Percentiles rank a stretch among this genome's conserved stretches.
These are phyloP conservation scores for Phenganax stokvisi DNA, from an alignment of 92 coral and sea anemone species.

Conservation along the genomic window DNA sequence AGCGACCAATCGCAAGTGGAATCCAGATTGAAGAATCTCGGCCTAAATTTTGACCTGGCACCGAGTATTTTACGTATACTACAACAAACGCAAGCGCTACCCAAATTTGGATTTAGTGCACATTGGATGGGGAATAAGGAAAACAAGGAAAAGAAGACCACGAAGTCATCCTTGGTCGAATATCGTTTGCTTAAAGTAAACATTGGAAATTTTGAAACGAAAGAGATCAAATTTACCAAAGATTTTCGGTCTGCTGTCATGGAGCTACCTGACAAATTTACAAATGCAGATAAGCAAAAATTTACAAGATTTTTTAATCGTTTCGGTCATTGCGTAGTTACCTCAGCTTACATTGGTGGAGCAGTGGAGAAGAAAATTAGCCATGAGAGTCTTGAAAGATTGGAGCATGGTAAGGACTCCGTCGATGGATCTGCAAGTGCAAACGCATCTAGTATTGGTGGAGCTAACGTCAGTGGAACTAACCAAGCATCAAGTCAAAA, in stretches of 20 bases:
- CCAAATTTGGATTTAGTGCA: neutral
- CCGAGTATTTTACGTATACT: neutral
- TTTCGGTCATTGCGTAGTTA: slow-evolving; percentile 22
- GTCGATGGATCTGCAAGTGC: neutral
- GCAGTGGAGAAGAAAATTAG: slow-evolving; percentile 15
- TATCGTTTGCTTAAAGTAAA: slow-evolving; percentile 14
- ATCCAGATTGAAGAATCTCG: slow-evolving; percentile 1
- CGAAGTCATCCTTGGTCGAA: neutral
- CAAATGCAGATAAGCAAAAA: neutral
- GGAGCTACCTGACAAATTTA: slow-evolving; percentile 6
- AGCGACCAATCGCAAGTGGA: neutral
- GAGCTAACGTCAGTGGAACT: neutral
- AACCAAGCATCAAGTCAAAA: neutral
- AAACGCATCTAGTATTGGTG: neutral
- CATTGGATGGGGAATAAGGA: neutral
- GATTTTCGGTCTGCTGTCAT: slow-evolving; percentile 25
- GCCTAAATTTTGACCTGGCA: slow-evolving; percentile 1
- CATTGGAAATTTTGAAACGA: slow-evolving; percentile 6
- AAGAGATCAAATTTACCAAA: neutral
- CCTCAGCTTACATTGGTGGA: slow-evolving; percentile 26
- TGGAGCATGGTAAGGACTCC: neutral
- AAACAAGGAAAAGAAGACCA: neutral
- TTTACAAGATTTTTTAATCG: slow-evolving; percentile 12
- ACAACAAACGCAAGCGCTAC: neutral
- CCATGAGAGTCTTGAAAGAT: neutral